Conservation (phyloP, 1,140 invertebrate genomes). For the Dendroctonus ponderosae region DNA sequence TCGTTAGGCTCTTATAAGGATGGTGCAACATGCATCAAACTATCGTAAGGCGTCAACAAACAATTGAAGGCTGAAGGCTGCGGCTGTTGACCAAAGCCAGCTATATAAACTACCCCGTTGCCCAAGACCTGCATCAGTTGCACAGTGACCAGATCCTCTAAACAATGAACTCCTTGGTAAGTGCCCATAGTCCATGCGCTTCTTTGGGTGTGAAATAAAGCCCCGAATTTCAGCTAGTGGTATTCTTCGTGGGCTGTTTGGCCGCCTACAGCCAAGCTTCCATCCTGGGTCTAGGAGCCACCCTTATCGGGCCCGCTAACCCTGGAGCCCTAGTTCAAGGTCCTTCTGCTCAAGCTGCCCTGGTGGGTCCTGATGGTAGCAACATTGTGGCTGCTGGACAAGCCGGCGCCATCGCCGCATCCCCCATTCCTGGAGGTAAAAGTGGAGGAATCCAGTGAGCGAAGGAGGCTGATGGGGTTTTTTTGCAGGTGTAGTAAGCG, state of each 20-base stretch:
- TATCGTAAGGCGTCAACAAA: constrained; percentile 16
- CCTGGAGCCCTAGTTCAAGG: constrained; percentile 43
- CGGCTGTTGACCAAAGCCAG: neutral
- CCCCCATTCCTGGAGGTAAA: constrained; percentile 40
- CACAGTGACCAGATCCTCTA: neutral
- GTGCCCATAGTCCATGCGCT: neutral
- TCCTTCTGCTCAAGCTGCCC: constrained; percentile 34
- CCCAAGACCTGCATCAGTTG: no score
- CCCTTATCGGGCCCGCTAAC: constrained; percentile 42
- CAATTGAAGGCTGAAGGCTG: constrained; percentile 20
- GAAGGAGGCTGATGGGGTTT: neutral
- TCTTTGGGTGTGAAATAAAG: neutral
- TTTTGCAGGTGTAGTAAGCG: constrained; percentile 38
- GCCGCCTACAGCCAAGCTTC: constrained; percentile 42
- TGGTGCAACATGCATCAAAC: constrained; percentile 13
- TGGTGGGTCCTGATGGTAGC: constrained; percentile 45
- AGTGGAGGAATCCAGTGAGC: neutral
- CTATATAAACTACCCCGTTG: neutral
- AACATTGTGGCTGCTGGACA: constrained; percentile 37
- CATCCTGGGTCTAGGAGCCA: constrained; percentile 34
- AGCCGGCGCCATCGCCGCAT: constrained; percentile 39
- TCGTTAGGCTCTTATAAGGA: neutral
- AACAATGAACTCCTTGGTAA: constrained; percentile 44
- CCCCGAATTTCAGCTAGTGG: constrained; percentile 34
- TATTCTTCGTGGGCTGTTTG: constrained; percentile 38